A percentile compares a stretch with the other conserved stretches of the same genome.
Conservation (phyloP, 2,113 vertebrate genomes). For the Halcyon malimbica region DNA sequence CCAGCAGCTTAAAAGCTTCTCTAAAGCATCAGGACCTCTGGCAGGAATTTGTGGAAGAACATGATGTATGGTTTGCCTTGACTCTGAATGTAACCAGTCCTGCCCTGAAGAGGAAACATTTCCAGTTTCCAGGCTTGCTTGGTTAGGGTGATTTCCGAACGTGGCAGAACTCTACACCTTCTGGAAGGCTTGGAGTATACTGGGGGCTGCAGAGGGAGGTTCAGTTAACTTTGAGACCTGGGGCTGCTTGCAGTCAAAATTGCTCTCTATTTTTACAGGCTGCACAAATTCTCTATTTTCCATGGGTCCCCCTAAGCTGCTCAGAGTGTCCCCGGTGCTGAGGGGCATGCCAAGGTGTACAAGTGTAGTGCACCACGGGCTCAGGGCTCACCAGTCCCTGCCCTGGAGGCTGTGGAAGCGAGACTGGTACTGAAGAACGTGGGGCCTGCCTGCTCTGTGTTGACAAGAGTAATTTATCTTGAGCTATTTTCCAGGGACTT, state of each 20-base stretch:
- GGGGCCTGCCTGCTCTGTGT: rapidly evolving
- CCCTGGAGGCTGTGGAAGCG: rapidly evolving
- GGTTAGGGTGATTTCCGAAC: not conserved
- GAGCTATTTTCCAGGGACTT: not conserved
- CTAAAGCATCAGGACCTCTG: not conserved
- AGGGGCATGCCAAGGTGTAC: rapidly evolving
- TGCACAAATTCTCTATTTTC: not conserved
- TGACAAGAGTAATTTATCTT: slow-evolving; percentile 27
- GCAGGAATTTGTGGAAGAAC: not conserved
- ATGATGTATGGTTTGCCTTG: not conserved
- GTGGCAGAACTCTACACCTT: not conserved
- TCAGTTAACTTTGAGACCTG: not conserved
- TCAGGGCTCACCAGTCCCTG: rapidly evolving
- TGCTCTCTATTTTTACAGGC: not conserved
- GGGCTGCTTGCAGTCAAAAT: not conserved
- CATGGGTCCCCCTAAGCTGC: not conserved
- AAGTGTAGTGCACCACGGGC: rapidly evolving
- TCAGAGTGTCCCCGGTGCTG: rapidly evolving
- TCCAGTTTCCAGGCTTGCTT: not conserved
- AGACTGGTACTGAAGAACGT: rapidly evolving
- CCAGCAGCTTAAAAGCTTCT: not conserved
- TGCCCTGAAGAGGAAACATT: not conserved
- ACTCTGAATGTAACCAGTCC: not conserved
- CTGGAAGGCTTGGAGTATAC: rapidly evolving
- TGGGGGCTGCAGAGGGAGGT: not conserved